phyloP scores from a whole-genome alignment of 2,888 invertebrate species.

The Hyposoter dolosus region DNA sequence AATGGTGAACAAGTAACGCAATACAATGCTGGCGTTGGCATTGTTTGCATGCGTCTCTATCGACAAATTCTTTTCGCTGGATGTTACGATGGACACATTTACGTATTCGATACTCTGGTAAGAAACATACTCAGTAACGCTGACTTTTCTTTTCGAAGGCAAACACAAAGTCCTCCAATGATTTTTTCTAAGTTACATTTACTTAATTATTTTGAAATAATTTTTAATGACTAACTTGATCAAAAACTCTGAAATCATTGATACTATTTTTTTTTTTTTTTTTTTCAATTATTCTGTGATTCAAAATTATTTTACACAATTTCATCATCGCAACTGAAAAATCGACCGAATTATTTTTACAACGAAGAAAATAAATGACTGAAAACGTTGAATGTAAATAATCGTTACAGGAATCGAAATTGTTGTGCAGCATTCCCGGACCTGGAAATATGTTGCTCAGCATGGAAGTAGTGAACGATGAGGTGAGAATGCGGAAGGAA shows the following conservation, averaged over 20 bases:
- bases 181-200: too few species aligned
- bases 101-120: slow-evolving; percentile 88
- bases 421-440: slow-evolving; percentile 88
- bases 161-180: too few species aligned
- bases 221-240: too few species aligned
- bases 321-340: not conserved
- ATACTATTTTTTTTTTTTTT: too few species aligned
- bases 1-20: slow-evolving; percentile 88
- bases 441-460: slow-evolving; percentile 91
- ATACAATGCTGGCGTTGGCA: slow-evolving; percentile 89
- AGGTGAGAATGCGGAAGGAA: slow-evolving; percentile 84
- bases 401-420: slow-evolving; percentile 81
- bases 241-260: not conserved
- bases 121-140: slow-evolving; percentile 18
- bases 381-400: not conserved
- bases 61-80: slow-evolving; percentile 89
- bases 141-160: not conserved
- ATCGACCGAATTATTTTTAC: too few species aligned
- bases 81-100: slow-evolving; percentile 92
- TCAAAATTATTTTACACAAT: not conserved
- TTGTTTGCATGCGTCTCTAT: slow-evolving; percentile 89
- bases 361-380: not conserved
- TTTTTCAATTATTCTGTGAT: not conserved
- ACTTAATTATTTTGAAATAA: too few species aligned
- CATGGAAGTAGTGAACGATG: slow-evolving; percentile 88